Evolutionary conservation across 2,888 invertebrate species (phyloP).

Genomic region (Entomobrya multifasciata): DNA sequence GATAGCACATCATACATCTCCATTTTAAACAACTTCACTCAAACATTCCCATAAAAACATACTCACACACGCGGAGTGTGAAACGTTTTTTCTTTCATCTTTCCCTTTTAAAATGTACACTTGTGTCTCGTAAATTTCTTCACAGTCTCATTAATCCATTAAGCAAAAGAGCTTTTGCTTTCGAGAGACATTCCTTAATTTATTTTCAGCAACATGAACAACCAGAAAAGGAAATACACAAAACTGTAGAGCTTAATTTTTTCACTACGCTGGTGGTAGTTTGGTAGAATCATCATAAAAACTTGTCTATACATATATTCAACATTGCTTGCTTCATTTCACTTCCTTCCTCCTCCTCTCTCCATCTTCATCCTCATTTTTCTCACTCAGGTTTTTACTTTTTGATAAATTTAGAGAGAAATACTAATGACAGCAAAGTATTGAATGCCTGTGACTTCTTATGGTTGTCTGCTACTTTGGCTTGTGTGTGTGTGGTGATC

Average conservation of each 20-base stretch:
- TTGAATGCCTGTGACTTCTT: constrained; percentile 50
- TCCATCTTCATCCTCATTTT: background rate
- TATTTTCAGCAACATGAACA: background rate
- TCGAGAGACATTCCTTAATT: constrained; percentile 46
- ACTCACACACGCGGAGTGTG: constrained; percentile 28
- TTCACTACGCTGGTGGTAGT: too few species aligned
- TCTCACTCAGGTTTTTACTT: constrained; percentile 31
- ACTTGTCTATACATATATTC: constrained; percentile 9
- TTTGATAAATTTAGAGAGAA: constrained; percentile 54
- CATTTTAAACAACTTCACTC: constrained; percentile 67
- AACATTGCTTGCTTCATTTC: constrained; percentile 56
- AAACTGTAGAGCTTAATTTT: constrained; percentile 49
- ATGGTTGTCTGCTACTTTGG: constrained; percentile 1
- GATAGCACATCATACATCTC: constrained; percentile 60
- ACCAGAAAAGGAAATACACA: constrained; percentile 4
- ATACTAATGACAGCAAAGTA: constrained; percentile 61
- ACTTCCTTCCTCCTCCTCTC: constrained; percentile 47
- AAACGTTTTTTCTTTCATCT: constrained; percentile 39
- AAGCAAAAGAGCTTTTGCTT: constrained; percentile 65
- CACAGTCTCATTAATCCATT: constrained; percentile 76
- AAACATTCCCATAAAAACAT: constrained; percentile 52
- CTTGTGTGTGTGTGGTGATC: constrained; percentile 64
- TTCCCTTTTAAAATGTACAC: constrained; percentile 73
- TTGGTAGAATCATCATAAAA: constrained; percentile 60
- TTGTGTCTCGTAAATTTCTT: constrained; percentile 79